Evolutionary conservation across 1,140 invertebrate species (phyloP).

Genomic region (Drosophila sp.): DNA sequence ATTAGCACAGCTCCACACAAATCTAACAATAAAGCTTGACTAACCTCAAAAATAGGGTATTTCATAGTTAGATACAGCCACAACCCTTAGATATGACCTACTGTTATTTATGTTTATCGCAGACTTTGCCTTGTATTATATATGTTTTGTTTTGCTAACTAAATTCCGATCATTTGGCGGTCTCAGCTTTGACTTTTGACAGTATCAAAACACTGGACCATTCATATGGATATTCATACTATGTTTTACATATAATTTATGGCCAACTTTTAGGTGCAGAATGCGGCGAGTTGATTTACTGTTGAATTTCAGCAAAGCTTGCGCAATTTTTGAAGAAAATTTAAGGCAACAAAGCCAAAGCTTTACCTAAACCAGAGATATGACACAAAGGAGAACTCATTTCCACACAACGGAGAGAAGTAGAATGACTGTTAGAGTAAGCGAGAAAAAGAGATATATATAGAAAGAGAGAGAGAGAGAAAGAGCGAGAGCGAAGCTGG

Average conservation of each 20-base stretch:
- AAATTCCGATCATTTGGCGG: slow-evolving; percentile 33
- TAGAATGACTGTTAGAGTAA: not conserved
- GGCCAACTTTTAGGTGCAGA: slow-evolving; percentile 21
- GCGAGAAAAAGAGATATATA: not conserved
- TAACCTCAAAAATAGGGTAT: not conserved
- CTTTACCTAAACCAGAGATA: not conserved
- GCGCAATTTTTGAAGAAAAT: slow-evolving; percentile 34
- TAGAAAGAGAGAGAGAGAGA: not conserved
- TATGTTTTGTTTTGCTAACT: slow-evolving; percentile 52
- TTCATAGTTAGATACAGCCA: not conserved
- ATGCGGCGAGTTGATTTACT: slow-evolving; percentile 36
- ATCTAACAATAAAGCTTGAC: not conserved
- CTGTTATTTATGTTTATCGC: slow-evolving; percentile 10
- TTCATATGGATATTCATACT: not conserved
- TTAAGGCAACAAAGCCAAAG: slow-evolving; percentile 25
- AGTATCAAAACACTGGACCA: slow-evolving; percentile 27
- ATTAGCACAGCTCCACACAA: not conserved
- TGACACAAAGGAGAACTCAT: not conserved
- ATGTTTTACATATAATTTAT: slow-evolving; percentile 41
- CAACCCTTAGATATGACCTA: not conserved
- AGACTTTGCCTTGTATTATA: slow-evolving; percentile 26
- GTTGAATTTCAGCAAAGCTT: slow-evolving; percentile 28
- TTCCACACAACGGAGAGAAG: not conserved
- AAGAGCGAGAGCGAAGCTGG: slow-evolving; percentile 4
- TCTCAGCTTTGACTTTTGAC: slow-evolving; percentile 35